phyloP scores from a whole-genome alignment of 2,888 invertebrate genomes.

The Mylabris sibirica region DNA sequence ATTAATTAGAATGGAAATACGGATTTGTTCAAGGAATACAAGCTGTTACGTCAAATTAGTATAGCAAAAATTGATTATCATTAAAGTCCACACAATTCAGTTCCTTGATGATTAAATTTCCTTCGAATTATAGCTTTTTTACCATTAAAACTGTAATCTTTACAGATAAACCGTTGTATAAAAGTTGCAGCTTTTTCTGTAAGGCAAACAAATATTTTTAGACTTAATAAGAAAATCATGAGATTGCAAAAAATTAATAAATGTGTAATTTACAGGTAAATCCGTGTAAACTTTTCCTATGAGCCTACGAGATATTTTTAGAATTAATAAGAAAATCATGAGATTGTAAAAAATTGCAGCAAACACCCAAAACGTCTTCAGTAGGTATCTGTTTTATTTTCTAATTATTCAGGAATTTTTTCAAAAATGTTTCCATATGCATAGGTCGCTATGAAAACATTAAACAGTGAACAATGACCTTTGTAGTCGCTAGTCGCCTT shows the following conservation, averaged over 20 bases:
- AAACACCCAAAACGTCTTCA: background rate
- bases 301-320: no score
- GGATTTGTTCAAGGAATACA: no score
- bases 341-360: background rate
- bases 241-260: background rate
- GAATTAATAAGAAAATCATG: no score
- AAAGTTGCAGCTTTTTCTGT: no score
- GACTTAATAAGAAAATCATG: no score
- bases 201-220: no score
- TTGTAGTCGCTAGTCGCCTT: no score
- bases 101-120: background rate
- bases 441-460: background rate
- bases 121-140: background rate
- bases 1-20: no score
- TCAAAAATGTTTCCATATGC: background rate
- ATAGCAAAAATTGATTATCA: background rate
- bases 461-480: conserved; percentile 8
- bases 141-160: background rate
- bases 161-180: background rate
- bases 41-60: background rate
- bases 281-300: no score
- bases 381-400: background rate
- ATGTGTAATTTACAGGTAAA: no score
- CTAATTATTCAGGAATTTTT: conserved; percentile 5
- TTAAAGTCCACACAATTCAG: background rate